Base-by-base conservation (phyloP, 2,797 vertebrate genomes). In the Phrynocephalus guinanensis region DNA sequence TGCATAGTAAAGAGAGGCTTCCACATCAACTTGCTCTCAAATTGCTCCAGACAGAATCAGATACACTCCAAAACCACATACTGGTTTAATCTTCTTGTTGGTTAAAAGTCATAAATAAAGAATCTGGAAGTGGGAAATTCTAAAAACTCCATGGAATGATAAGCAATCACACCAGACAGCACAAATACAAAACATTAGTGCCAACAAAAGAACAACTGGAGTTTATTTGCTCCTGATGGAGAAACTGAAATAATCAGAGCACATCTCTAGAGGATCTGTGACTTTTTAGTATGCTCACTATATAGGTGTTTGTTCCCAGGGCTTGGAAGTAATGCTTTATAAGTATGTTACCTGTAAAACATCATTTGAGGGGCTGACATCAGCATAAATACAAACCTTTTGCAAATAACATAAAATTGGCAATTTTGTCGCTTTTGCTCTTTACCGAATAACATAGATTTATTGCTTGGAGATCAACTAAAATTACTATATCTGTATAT, bases 171-270 rank as follows among this genome's bases (percentile, higher is more conserved):
- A 90, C 88, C 80, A 71, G 44, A 72, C 90, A 91, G 87, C 92
- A 92, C 89, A 91, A 93, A 93, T 92, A 91, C 68, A 93, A 87
- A 94, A 10, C 10, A 75, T 67, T 89, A 88, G 70, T 91, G 85
- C 87, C 86, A 93, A 91, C 76, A 91, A 91, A 88, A 77, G 68
- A 90, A 90, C 92, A 89, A 93, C 75, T 90, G 79, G 89, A 33
- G 87, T 88, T 90, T 92, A 94, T 87, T 87, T 50, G 78, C 92
- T 92, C 91, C 90, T 91, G 93, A 91, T 86, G 89, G 92, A 91
- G 92, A 75, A 91, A 92, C 86, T 83, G 86, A 71, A 89, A 92
- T 90, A 77, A 85, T 83, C 88, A 83, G 79, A 92, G 77, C 83
- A 72, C 87, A 88, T 87, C 90, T 89, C 0, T 89, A 75, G 87